Conservation (phyloP, 2,888 invertebrate species). For the Sipunculus nudus region DNA sequence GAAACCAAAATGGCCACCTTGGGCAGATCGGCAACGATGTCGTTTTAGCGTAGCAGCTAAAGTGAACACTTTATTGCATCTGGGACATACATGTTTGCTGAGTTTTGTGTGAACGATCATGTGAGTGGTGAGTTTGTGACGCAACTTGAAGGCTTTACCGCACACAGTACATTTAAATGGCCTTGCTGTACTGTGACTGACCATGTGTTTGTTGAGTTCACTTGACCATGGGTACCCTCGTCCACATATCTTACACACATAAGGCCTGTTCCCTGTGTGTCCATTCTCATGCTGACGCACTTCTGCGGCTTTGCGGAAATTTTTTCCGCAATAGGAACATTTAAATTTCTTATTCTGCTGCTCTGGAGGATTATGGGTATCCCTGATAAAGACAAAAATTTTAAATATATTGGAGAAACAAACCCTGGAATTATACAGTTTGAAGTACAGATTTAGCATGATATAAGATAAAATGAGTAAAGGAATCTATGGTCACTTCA, state of each 20-base stretch:
- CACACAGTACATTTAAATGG: constrained; percentile 41
- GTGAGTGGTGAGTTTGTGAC: constrained; percentile 41
- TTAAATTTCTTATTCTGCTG: background rate
- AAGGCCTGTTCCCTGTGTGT: constrained; percentile 43
- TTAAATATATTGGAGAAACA: background rate
- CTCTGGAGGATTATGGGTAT: background rate
- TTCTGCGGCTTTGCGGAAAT: constrained; percentile 34
- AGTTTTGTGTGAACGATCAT: constrained; percentile 39
- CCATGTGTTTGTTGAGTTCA: constrained; percentile 27
- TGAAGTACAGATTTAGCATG: no score
- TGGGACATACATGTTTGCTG: constrained; percentile 30
- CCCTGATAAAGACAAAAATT: background rate
- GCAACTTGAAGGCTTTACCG: constrained; percentile 39
- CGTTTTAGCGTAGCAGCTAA: constrained; percentile 34
- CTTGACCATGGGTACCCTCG: constrained; percentile 12
- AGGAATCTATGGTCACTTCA: no score
- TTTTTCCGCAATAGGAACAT: constrained; percentile 30
- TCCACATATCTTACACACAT: constrained; percentile 36
- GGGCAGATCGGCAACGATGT: constrained; percentile 24
- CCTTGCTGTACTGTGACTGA: constrained; percentile 32
- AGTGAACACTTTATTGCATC: constrained; percentile 42
- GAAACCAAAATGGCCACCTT: background rate
- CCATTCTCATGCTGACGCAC: constrained; percentile 44
- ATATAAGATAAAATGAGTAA: no score
- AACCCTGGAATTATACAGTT: no score